Evolutionary conservation across 2,888 invertebrate species (phyloP).

Genomic region (Patella depressa): DNA sequence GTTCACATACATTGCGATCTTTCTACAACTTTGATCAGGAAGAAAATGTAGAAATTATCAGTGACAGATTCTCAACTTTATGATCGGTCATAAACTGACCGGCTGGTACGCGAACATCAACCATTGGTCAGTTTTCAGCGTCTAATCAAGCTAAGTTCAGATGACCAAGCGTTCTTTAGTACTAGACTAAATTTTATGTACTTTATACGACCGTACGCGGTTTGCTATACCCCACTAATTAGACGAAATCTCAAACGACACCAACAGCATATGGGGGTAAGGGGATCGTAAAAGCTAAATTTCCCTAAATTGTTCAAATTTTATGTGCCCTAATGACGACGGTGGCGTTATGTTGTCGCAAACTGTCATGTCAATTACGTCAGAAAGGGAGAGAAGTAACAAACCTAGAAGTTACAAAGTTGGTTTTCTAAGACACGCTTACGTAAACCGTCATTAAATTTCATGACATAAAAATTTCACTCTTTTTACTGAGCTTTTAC

Average conservation of each 20-base stretch:
- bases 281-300: background rate
- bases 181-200: slow-evolving; percentile 7
- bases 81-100: slow-evolving; percentile 1
- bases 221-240: background rate
- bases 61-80: slow-evolving; percentile 7
- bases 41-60: slow-evolving; percentile 1
- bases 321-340: slow-evolving; percentile 9
- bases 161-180: background rate
- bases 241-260: background rate
- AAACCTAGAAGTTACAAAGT: background rate
- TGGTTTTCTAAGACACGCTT: slow-evolving; percentile 5
- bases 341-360: slow-evolving; percentile 5
- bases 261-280: background rate
- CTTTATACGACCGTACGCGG: slow-evolving; percentile 9
- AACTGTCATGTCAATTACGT: slow-evolving; percentile 12
- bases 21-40: background rate
- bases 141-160: slow-evolving; percentile 9
- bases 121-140: slow-evolving; percentile 1
- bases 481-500: slow-evolving; percentile 2
- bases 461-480: slow-evolving; percentile 9
- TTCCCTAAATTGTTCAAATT: background rate
- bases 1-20: background rate
- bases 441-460: slow-evolving; percentile 9
- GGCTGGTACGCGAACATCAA: background rate
- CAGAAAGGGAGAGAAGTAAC: background rate